A percentile compares a stretch with the other conserved stretches of the same genome.
Evolutionary conservation across 2,113 vertebrate genomes (phyloP).

Genomic region (Anseranas semipalmata): DNA sequence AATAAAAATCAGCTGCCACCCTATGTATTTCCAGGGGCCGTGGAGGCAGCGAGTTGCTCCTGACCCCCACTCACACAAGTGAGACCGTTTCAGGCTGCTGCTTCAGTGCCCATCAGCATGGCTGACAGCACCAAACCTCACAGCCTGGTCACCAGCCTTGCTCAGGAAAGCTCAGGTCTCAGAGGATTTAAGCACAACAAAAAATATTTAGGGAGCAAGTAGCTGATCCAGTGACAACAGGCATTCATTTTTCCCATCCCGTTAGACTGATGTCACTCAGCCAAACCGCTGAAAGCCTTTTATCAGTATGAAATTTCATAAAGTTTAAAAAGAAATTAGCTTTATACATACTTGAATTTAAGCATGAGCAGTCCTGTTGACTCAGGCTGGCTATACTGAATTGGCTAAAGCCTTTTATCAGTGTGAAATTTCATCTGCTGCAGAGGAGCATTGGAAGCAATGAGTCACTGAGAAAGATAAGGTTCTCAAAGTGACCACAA

Average conservation of each 20-base stretch:
- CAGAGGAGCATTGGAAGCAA: background rate
- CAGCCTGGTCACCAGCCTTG: background rate
- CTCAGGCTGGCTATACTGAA: background rate
- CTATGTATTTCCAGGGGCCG: background rate
- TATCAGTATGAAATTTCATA: background rate
- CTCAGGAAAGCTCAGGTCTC: background rate
- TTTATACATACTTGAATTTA: background rate
- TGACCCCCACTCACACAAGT: fast-evolving
- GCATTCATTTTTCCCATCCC: background rate
- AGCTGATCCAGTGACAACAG: background rate
- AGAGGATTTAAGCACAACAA: background rate
- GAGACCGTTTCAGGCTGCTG: background rate
- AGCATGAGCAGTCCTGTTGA: background rate
- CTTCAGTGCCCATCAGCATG: background rate
- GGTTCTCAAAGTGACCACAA: background rate
- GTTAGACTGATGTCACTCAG: background rate
- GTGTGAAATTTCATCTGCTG: background rate
- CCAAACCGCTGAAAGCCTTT: background rate
- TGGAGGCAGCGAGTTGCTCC: fast-evolving
- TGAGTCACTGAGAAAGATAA: background rate
- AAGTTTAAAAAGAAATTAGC: background rate
- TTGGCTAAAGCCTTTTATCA: background rate
- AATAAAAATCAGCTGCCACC: background rate
- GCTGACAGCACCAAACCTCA: background rate
- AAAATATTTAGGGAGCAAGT: background rate